Base-by-base conservation (phyloP, 2,113 vertebrate genomes). In the Australoheros scitulus region DNA sequence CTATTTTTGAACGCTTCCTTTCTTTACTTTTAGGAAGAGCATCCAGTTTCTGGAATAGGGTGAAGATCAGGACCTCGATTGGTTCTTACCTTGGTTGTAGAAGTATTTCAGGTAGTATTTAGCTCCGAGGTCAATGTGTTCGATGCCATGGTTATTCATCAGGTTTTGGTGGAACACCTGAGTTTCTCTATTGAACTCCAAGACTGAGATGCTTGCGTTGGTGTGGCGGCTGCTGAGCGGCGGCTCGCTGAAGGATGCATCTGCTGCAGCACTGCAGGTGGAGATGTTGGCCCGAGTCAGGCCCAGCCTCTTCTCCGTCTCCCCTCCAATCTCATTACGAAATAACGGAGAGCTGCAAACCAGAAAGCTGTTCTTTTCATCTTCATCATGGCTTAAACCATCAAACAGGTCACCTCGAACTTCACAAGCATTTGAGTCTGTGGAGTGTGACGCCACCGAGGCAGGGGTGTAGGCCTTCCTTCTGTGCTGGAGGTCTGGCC, bases 81-180 rank as follows among this genome's bases (percentile, higher is more conserved):
- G 7, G 34, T 26, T 8, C 61, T 59, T 80, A 80, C 79, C 79
- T 80, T 43, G 57, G 5, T 70, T 80, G 56, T 80, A 80, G 79
- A 70, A 80, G 38, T 70, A 80, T 8, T 72, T 59, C 52, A 59
- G 79, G 79, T 80, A 80, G 55, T 80, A 80, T 34, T 15, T 50
- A 55, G 63, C 79, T 80, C 65, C 65, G 22, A 70, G 43, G 43
- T 70, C 65, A 47, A 20, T 29, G 24, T 70, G 65, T 29, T 70
- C 65, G 18, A 70, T 52, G 15, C 24, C 10, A 6, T 52, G 43
- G 50, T 70, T 70, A 50, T 52, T 70, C 15, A 29, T 52, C 79
- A 47, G 52, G 14, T 60, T 32, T 34, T 68, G 55, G 24, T 65
- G 3, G 3, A 57, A 70, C 11, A 14, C 26, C 55, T n/a, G 36